phyloP scores from a whole-genome alignment of 2,888 invertebrate genomes.

The Epirrhoe alternata region DNA sequence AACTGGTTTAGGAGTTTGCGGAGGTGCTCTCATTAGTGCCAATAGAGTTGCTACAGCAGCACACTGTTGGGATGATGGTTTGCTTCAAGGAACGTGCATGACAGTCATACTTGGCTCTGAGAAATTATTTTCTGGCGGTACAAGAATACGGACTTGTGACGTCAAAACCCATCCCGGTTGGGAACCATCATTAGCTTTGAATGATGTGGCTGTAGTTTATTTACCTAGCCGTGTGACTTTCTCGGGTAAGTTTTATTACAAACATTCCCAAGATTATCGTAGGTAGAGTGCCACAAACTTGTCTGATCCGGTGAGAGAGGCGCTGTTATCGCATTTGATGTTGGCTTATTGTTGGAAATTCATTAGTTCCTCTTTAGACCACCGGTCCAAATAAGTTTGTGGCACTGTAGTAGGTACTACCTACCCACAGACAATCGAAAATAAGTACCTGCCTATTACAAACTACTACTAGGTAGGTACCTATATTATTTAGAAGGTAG shows the following conservation, averaged over 20 bases:
- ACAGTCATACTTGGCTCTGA: conserved; percentile 61
- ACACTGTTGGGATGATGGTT: conserved; percentile 61
- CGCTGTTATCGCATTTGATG: too few species aligned
- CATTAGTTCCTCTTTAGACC: too few species aligned
- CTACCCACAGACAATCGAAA: too few species aligned
- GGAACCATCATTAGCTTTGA: conserved; percentile 47
- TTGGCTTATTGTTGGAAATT: too few species aligned
- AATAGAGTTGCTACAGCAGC: conserved; percentile 53
- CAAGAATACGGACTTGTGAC: conserved; percentile 46
- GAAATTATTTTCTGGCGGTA: conserved; percentile 56
- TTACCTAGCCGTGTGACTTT: conserved; percentile 44
- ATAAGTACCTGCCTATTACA: too few species aligned
- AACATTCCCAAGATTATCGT: too few species aligned
- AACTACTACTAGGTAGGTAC: too few species aligned
- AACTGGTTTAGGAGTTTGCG: conserved; percentile 50
- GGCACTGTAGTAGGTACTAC: too few species aligned
- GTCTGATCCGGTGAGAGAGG: too few species aligned
- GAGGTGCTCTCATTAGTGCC: conserved; percentile 52
- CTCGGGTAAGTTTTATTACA: conserved; percentile 43
- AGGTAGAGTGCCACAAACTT: too few species aligned
- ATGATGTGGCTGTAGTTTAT: conserved; percentile 58
- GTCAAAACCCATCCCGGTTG: conserved; percentile 55
- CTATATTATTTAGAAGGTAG: too few species aligned
- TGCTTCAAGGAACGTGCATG: conserved; percentile 50
- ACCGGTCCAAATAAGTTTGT: too few species aligned